A percentile compares a stretch with the other conserved stretches of the same genome.
Conservation (phyloP, 2,113 vertebrate species). For the Calidris pugnax region DNA sequence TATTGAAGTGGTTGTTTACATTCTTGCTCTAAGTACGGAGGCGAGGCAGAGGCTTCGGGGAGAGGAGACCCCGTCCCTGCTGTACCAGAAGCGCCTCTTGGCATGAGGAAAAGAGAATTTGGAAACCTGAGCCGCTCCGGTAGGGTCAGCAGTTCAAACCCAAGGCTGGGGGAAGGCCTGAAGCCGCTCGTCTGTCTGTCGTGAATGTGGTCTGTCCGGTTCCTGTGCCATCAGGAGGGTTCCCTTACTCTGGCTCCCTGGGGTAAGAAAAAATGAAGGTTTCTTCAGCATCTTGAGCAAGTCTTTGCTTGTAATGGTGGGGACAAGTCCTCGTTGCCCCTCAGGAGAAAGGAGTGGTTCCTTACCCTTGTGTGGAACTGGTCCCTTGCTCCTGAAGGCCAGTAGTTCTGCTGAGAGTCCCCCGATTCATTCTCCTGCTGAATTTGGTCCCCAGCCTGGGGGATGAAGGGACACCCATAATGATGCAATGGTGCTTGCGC, state of each 20-base stretch:
- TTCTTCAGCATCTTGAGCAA: not conserved
- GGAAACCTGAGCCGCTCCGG: conserved; percentile 1
- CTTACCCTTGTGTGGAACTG: fast-evolving
- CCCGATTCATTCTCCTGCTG: fast-evolving
- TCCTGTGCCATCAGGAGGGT: not conserved
- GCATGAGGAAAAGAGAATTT: not conserved
- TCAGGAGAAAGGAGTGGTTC: not conserved
- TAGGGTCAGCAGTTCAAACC: conserved; percentile 1
- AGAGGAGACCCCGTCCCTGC: not conserved
- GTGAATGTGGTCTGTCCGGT: not conserved
- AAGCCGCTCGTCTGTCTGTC: not conserved
- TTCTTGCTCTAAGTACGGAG: not conserved
- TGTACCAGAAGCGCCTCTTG: not conserved
- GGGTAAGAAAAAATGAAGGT: not conserved
- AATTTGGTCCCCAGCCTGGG: too few relatives aligned
- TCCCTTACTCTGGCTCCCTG: not conserved
- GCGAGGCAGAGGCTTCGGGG: not conserved
- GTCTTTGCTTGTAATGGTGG: fast-evolving
- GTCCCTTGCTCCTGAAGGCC: not conserved
- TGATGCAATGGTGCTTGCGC: fast-evolving
- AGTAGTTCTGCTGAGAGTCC: not conserved
- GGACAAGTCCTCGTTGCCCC: fast-evolving
- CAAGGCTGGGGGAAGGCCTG: not conserved
- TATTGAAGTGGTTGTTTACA: not conserved
- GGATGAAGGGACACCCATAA: fast-evolving